A percentile compares a stretch with the other conserved stretches of the same genome.
These are phyloP conservation scores for Drosophila birchii DNA, from an alignment of 2,888 invertebrate species.

Conservation along the genomic window DNA sequence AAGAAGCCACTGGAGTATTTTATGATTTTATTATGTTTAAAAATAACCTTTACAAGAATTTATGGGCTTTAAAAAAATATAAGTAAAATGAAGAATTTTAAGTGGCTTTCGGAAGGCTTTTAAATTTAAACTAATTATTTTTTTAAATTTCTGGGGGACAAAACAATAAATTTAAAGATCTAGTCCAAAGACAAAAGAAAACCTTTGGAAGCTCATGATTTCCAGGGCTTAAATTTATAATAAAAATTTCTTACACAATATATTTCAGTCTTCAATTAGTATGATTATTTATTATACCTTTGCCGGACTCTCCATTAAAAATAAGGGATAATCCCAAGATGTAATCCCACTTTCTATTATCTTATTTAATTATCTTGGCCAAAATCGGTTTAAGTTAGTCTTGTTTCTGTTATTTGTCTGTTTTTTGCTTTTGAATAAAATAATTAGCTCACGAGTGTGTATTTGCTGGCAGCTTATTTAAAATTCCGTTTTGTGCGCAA, in stretches of 20 bases:
- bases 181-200: background rate
- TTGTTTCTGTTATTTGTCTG: background rate
- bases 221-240: background rate
- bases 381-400: slow-evolving; percentile 1
- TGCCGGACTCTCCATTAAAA: background rate
- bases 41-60: background rate
- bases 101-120: background rate
- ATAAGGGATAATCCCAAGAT: background rate
- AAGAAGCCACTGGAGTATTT: background rate
- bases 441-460: slow-evolving; percentile 25
- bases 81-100: background rate
- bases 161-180: background rate
- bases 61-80: background rate
- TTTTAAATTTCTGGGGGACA: background rate
- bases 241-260: background rate
- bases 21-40: background rate
- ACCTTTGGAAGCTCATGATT: background rate
- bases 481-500: slow-evolving; percentile 40
- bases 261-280: background rate
- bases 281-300: background rate
- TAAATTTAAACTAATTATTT: background rate
- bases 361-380: background rate
- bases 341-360: background rate
- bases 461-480: slow-evolving; percentile 1
- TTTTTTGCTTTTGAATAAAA: slow-evolving; percentile 6